Evolutionary conservation across 2,113 vertebrate genomes (phyloP).

Genomic region (Lophochroa leadbeateri): DNA sequence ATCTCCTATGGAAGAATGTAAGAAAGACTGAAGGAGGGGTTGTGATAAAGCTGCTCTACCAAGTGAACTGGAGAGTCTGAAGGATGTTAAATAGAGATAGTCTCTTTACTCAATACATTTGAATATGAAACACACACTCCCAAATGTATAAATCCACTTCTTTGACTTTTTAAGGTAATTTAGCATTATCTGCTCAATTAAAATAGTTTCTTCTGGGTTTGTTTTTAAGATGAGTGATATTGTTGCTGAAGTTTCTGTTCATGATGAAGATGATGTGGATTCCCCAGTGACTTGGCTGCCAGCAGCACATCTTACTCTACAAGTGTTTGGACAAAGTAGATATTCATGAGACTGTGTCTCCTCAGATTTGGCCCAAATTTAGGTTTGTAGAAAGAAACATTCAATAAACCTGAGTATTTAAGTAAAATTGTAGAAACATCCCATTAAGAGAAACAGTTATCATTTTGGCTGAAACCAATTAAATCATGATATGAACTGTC

Average conservation of each 20-base stretch:
- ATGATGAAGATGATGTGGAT: neutral
- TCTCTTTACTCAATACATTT: neutral
- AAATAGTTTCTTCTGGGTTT: neutral
- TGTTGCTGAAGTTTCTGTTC: neutral
- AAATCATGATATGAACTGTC: neutral
- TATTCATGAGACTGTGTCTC: neutral
- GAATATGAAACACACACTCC: neutral
- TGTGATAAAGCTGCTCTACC: conserved; percentile 23
- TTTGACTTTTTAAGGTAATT: neutral
- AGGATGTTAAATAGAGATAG: neutral
- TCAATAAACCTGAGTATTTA: neutral
- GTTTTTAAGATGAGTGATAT: neutral
- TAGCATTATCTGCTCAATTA: neutral
- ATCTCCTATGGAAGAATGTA: neutral
- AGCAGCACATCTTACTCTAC: neutral
- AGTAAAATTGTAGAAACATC: neutral
- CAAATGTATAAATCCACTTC: neutral
- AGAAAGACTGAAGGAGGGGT: neutral
- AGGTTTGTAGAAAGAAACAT: neutral
- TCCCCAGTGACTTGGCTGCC: neutral
- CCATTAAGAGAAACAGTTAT: neutral
- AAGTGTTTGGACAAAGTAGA: neutral
- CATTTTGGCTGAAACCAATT: neutral
- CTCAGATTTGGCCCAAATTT: neutral
- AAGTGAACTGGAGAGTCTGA: neutral